Conservation (phyloP, 37 sponge, comb jelly and placozoan species). For the Dysidea cf. avara region DNA sequence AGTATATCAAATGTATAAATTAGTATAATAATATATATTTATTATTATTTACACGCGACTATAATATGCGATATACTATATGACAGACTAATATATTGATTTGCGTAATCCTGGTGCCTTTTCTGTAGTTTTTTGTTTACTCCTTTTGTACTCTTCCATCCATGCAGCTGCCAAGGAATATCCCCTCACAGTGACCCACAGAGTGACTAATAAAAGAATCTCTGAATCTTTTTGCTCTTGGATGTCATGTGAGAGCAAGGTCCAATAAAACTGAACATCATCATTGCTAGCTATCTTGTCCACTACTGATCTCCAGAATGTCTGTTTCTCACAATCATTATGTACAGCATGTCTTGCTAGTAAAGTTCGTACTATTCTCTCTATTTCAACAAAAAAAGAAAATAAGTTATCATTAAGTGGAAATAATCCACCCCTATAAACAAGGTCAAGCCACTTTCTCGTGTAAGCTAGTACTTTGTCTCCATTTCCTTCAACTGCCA, state of each 20-base stretch:
- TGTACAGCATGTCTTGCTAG: not conserved
- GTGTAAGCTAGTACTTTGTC: constrained; percentile 2
- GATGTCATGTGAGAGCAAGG: constrained; percentile 7
- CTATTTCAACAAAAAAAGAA: not conserved
- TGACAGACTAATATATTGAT: not conserved
- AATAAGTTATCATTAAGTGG: constrained; percentile 6
- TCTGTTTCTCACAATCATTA: no score
- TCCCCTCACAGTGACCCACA: constrained; percentile 23
- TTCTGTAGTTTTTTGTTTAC: not conserved
- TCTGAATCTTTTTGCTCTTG: not conserved
- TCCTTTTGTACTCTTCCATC: constrained; percentile 8
- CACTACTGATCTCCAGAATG: not conserved
- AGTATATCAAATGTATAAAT: no score
- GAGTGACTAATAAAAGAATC: constrained; percentile 8
- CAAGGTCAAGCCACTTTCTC: constrained; percentile 7
- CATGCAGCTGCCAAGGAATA: constrained; percentile 12
- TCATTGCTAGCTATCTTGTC: constrained; percentile 6
- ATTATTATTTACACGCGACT: no score
- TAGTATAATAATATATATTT: no score
- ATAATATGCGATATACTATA: no score
- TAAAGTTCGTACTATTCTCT: constrained; percentile 1
- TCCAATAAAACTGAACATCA: constrained; percentile 21
- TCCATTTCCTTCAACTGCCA: constrained; percentile 3
- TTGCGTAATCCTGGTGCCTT: constrained; percentile 8
- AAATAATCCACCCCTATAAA: constrained; percentile 11